Conservation (phyloP, 2,888 invertebrate species). For the Ophraella communa region DNA sequence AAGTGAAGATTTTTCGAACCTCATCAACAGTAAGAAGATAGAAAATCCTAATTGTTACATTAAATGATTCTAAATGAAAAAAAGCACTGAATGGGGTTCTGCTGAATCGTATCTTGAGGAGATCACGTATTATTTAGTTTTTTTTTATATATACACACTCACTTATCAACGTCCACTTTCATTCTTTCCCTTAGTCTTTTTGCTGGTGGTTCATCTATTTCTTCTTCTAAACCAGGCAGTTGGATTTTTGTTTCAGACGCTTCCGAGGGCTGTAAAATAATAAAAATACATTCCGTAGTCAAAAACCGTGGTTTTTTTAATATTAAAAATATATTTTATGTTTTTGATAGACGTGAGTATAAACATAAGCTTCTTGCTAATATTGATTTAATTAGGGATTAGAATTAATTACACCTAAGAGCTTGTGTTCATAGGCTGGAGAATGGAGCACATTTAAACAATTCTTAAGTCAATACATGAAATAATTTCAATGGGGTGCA, state of each 20-base stretch:
- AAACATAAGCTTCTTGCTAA: no score
- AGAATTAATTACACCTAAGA: no score
- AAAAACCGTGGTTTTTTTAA: no score
- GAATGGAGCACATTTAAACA: no score
- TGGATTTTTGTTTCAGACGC: constrained; percentile 82
- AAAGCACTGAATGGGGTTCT: constrained; percentile 33
- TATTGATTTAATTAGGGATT: no score
- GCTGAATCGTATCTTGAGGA: constrained; percentile 29
- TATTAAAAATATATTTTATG: no score
- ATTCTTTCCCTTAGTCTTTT: constrained; percentile 56
- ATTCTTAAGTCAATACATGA: no score
- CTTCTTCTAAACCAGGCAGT: constrained; percentile 71
- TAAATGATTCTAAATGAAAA: constrained; percentile 36
- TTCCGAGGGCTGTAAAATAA: constrained; percentile 70
- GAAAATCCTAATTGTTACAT: constrained; percentile 36
- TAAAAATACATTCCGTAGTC: no score
- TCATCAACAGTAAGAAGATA: constrained; percentile 10
- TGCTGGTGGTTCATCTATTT: constrained; percentile 58
- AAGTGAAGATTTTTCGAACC: constrained; percentile 16
- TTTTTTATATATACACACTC: constrained; percentile 43
- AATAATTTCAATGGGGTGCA: no score
- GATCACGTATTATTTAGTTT: constrained; percentile 37
- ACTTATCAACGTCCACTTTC: constrained; percentile 54
- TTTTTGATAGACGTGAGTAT: no score
- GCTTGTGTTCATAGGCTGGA: no score